phyloP scores from a whole-genome alignment of 2,113 vertebrate species.

The Cardinalis cardinalis region DNA sequence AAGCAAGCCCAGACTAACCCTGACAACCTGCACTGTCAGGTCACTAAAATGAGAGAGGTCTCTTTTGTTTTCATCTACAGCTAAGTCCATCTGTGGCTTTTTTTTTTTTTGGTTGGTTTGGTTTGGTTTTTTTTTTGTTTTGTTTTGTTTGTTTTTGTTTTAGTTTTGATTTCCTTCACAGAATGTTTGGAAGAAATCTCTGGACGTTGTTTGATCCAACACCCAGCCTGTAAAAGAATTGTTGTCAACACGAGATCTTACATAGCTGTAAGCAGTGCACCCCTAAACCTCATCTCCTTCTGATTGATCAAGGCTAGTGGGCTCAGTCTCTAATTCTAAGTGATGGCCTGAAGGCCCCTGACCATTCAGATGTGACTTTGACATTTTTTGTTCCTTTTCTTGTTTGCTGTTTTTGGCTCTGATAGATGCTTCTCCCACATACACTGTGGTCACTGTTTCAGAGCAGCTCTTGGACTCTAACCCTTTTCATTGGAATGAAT shows the following conservation, averaged over 20 bases:
- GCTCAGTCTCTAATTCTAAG: not conserved
- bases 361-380: too few species aligned
- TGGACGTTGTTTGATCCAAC: not conserved
- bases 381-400: not conserved
- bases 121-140: too few species aligned
- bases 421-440: not conserved
- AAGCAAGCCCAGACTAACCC: not conserved
- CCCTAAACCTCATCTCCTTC: not conserved
- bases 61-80: not conserved
- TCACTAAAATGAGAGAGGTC: not conserved
- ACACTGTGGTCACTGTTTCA: not conserved
- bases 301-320: not conserved
- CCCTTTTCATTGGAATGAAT: not conserved
- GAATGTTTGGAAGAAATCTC: not conserved
- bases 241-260: not conserved
- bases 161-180: not conserved
- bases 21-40: not conserved
- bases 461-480: not conserved
- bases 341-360: not conserved
- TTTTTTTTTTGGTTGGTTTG: not conserved
- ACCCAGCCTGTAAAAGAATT: not conserved
- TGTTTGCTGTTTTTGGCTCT: not conserved
- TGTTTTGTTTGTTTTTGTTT: not conserved
- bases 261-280: not conserved
- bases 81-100: fast-evolving